phyloP scores from a whole-genome alignment of 2,113 vertebrate species.

The Sander vitreus region DNA sequence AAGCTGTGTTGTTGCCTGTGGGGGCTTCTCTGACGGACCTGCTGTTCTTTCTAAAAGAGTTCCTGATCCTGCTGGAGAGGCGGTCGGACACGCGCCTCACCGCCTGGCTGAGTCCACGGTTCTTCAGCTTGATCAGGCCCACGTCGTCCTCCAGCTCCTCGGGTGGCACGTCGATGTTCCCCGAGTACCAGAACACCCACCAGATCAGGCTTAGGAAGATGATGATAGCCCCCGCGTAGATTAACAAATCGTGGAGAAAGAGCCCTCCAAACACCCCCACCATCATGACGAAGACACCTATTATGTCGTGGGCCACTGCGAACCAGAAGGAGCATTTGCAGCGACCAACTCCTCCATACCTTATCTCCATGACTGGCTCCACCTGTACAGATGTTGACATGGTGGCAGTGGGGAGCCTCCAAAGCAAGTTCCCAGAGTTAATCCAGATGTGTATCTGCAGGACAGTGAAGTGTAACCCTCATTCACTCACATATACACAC shows the following conservation, averaged over 20 bases:
- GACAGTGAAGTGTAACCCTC: background rate
- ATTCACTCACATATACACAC: background rate
- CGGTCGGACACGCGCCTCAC: constrained; percentile 71
- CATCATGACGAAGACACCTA: constrained; percentile 87
- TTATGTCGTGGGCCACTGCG: constrained; percentile 88
- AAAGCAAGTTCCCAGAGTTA: background rate
- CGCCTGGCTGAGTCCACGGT: constrained; percentile 49
- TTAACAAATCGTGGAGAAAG: constrained; percentile 87
- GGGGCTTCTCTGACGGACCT: background rate
- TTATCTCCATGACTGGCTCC: constrained; percentile 64
- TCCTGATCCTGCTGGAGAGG: constrained; percentile 73
- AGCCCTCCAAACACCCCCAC: constrained; percentile 87
- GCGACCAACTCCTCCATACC: constrained; percentile 81
- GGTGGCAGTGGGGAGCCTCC: background rate
- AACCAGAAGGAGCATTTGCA: constrained; percentile 92
- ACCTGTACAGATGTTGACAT: constrained; percentile 71
- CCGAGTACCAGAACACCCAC: constrained; percentile 96
- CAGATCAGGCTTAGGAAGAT: constrained; percentile 94
- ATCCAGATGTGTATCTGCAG: constrained; percentile 21
- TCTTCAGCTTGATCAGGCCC: constrained; percentile 66
- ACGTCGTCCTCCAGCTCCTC: constrained; percentile 85
- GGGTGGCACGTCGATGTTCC: constrained; percentile 90
- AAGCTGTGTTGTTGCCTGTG: background rate
- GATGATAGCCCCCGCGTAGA: constrained; percentile 90
- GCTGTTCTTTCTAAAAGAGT: constrained; percentile 71